A percentile compares a stretch with the other conserved stretches of the same genome.
phyloP scores from a whole-genome alignment of 2,888 invertebrate genomes.

The Drymonia ruficornis region DNA sequence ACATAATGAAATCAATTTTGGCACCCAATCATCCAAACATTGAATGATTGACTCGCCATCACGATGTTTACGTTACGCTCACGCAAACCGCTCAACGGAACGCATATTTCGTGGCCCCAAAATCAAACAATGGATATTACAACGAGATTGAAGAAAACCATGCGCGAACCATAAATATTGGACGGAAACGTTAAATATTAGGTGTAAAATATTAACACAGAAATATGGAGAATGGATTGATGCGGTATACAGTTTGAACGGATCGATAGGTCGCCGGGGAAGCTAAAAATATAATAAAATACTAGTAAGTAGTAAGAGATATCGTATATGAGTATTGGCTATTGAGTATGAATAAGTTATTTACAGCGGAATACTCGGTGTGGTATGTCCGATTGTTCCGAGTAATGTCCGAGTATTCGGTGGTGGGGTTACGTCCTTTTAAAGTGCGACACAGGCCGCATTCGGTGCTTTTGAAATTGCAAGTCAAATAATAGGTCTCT shows the following conservation, averaged over 20 bases:
- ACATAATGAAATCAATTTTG: not conserved
- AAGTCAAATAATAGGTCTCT: too few species aligned
- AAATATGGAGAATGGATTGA: conserved; percentile 28
- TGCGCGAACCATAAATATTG: conserved; percentile 57
- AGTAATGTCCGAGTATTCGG: too few species aligned
- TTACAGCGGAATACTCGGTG: too few species aligned
- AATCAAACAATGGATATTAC: conserved; percentile 45
- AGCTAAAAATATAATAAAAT: not conserved
- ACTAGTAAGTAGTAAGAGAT: too few species aligned
- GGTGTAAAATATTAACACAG: conserved; percentile 19
- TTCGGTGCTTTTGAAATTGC: too few species aligned
- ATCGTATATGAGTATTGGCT: too few species aligned
- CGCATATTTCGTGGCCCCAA: conserved; percentile 36
- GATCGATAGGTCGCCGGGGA: not conserved
- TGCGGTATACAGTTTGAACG: conserved; percentile 33
- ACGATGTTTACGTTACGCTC: conserved; percentile 1
- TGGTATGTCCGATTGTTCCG: too few species aligned
- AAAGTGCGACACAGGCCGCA: too few species aligned
- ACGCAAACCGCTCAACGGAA: conserved; percentile 19
- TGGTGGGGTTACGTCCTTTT: too few species aligned
- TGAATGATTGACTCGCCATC: conserved; percentile 4
- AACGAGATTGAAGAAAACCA: conserved; percentile 60
- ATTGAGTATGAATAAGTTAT: too few species aligned
- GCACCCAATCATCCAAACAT: conserved; percentile 1
- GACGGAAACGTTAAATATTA: conserved; percentile 30